Conservation (phyloP, 2,113 vertebrate genomes). For the Formicarius rufipectus region DNA sequence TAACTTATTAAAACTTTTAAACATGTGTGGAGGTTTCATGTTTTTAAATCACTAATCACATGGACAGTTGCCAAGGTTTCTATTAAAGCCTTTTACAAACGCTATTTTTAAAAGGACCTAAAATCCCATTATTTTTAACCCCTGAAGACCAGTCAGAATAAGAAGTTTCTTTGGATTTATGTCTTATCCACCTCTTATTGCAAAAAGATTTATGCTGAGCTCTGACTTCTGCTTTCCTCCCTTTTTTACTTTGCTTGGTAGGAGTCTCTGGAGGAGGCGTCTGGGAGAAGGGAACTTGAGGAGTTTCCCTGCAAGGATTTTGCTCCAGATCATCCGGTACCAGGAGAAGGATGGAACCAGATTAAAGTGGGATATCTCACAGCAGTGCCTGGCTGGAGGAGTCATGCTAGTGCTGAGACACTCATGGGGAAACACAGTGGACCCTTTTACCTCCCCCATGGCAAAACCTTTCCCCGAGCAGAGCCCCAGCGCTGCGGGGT, state of each 20-base stretch:
- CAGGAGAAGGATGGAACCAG: not conserved
- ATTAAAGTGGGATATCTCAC: not conserved
- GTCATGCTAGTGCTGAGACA: not conserved
- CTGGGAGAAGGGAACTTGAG: not conserved
- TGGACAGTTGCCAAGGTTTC: constrained; percentile 56
- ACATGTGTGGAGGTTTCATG: constrained; percentile 59
- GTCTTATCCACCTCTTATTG: not conserved
- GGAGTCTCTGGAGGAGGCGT: not conserved
- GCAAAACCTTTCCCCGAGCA: not conserved
- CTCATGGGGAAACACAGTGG: not conserved
- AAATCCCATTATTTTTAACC: constrained; percentile 64
- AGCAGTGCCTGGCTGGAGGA: not conserved
- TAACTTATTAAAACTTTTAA: constrained; percentile 65
- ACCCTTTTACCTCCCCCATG: not conserved
- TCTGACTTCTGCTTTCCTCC: constrained; percentile 9
- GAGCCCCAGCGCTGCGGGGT: not conserved
- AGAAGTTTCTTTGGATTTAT: not conserved
- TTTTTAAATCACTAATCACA: constrained; percentile 53
- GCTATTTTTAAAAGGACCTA: constrained; percentile 55
- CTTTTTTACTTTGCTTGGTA: not conserved
- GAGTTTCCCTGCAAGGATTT: not conserved
- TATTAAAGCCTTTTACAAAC: constrained; percentile 50
- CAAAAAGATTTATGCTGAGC: not conserved
- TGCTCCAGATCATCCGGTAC: not conserved
- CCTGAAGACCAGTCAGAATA: constrained; percentile 8